phyloP scores from a whole-genome alignment of 2,888 invertebrate species.

The Myathropa florea region DNA sequence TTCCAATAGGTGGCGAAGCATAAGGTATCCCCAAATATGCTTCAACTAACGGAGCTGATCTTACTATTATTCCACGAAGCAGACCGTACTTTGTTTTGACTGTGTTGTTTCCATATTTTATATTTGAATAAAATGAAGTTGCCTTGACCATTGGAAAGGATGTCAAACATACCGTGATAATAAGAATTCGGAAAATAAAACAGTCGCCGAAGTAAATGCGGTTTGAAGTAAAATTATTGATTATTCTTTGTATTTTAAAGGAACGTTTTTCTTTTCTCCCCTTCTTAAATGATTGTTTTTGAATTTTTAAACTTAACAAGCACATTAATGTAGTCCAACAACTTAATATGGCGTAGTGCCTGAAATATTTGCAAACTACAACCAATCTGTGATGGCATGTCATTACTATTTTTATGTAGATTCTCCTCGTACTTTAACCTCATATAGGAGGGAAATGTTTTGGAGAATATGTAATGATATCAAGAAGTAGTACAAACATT shows the following conservation, averaged over 20 bases:
- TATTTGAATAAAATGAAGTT: conserved; percentile 81
- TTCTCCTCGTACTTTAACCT: too few species aligned
- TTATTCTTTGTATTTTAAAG: background rate
- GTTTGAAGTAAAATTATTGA: background rate
- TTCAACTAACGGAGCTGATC: conserved; percentile 90
- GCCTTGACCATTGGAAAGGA: conserved; percentile 75
- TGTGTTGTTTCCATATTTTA: conserved; percentile 89
- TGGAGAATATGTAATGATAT: too few species aligned
- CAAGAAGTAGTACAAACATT: too few species aligned
- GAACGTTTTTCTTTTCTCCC: background rate
- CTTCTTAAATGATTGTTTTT: background rate
- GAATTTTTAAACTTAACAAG: too few species aligned
- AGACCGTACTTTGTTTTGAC: conserved; percentile 95
- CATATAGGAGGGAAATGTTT: too few species aligned
- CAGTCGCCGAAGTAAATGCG: conserved; percentile 4
- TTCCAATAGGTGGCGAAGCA: conserved; percentile 94
- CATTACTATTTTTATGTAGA: too few species aligned
- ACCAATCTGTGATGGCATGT: too few species aligned
- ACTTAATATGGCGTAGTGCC: too few species aligned
- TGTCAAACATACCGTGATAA: conserved; percentile 75
- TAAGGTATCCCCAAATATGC: conserved; percentile 96
- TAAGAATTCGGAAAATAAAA: conserved; percentile 70
- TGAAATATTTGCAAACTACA: too few species aligned
- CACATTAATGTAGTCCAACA: too few species aligned
- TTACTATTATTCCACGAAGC: conserved; percentile 91